phyloP scores from a whole-genome alignment of 2,113 vertebrate genomes.

The Embiotoca jacksoni region DNA sequence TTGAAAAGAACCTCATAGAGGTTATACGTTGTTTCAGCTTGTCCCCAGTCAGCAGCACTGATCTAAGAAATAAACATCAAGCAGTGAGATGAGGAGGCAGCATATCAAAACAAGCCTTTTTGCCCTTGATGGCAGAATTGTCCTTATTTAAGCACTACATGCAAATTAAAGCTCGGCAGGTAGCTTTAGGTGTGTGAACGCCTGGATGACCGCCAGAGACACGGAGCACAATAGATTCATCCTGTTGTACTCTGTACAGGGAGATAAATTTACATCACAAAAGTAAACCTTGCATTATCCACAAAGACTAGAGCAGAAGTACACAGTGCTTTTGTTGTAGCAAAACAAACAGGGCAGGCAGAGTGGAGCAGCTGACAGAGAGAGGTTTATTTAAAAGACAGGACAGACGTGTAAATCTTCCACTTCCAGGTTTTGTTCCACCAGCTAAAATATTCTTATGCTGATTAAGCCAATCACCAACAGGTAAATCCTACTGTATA shows the following conservation, averaged over 20 bases:
- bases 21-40: slow-evolving; percentile 92
- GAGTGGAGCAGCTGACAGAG: not conserved
- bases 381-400: not conserved
- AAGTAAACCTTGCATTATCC: not conserved
- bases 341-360: not conserved
- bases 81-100: slow-evolving; percentile 43
- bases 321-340: not conserved
- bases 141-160: slow-evolving; percentile 41
- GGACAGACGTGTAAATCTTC: no score
- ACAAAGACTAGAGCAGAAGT: not conserved
- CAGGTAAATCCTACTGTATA: no score
- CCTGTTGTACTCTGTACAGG: not conserved
- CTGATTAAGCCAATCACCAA: no score
- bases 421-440: no score
- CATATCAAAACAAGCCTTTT: slow-evolving; percentile 18
- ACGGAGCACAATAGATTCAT: slow-evolving; percentile 24
- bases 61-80: slow-evolving; percentile 82
- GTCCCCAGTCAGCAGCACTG: slow-evolving; percentile 90
- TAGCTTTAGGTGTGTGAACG: slow-evolving; percentile 5
- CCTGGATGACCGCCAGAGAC: slow-evolving; percentile 23
- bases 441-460: no score
- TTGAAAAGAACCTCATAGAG: slow-evolving; percentile 98
- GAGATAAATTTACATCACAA: not conserved
- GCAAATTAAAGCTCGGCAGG: slow-evolving; percentile 35
- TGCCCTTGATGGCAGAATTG: slow-evolving; percentile 19